These are phyloP conservation scores for Oreohelix idahoensis DNA, from an alignment of 1,140 invertebrate genomes.

Conservation along the genomic window DNA sequence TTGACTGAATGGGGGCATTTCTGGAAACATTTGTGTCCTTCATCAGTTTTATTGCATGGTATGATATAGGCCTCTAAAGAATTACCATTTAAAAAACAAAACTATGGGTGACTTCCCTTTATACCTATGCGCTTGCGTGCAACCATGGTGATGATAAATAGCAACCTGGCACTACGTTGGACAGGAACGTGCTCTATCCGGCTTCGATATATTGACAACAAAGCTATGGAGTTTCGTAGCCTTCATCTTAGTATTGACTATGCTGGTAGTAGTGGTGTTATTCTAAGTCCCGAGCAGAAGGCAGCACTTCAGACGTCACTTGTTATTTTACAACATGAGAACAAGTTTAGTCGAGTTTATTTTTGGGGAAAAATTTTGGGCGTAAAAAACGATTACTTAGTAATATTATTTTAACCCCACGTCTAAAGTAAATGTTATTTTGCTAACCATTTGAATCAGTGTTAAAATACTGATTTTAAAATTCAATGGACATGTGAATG, in stretches of 20 bases:
- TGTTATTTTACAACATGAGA: conserved; percentile 70
- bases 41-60: no score
- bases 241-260: conserved; percentile 71
- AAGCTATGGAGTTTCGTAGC: conserved; percentile 66
- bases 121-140: background rate
- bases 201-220: background rate
- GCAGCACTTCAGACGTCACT: conserved; percentile 72
- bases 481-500: no score
- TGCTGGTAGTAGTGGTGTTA: conserved; percentile 70
- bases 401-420: conserved; percentile 49
- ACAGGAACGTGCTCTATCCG: background rate
- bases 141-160: conserved; percentile 30
- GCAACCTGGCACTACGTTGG: background rate
- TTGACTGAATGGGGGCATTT: no score
- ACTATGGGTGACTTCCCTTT: background rate
- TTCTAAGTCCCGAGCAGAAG: conserved; percentile 71
- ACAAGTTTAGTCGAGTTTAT: conserved; percentile 72
- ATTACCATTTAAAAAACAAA: no score
- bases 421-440: no score
- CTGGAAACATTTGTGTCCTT: no score
- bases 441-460: no score
- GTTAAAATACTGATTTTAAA: no score
- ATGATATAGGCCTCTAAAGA: no score
- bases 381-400: conserved; percentile 72
- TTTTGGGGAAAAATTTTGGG: conserved; percentile 74